phyloP scores from a whole-genome alignment of 64 coral and sea anemone species.

The Pachyseris speciosa region DNA sequence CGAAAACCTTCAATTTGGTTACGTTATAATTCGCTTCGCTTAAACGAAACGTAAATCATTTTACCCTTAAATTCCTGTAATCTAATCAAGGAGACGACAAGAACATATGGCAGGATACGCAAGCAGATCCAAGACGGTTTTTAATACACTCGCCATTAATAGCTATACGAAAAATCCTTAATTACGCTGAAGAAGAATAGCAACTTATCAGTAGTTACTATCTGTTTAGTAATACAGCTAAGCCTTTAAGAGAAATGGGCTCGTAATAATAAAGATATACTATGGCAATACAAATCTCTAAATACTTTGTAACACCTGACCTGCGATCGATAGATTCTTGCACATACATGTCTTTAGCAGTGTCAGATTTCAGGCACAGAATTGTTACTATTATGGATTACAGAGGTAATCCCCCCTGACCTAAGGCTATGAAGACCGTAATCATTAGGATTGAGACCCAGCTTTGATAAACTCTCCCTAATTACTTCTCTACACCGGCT shows the following conservation, averaged over 20 bases:
- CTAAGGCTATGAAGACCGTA: slow-evolving; percentile 64
- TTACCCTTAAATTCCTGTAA: neutral
- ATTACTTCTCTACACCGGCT: slow-evolving; percentile 66
- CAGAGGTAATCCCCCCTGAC: slow-evolving; percentile 44
- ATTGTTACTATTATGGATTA: slow-evolving; percentile 44
- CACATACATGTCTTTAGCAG: slow-evolving; percentile 66
- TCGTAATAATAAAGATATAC: no score
- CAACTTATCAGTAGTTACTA: neutral
- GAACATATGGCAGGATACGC: neutral
- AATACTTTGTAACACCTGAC: slow-evolving; percentile 13
- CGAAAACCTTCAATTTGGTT: neutral
- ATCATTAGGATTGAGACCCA: slow-evolving; percentile 49
- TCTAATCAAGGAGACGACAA: neutral
- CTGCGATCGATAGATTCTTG: slow-evolving; percentile 40
- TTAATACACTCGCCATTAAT: no score
- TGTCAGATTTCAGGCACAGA: slow-evolving; percentile 52
- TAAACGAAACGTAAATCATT: neutral
- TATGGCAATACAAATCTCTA: neutral
- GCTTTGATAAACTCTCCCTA: slow-evolving; percentile 31
- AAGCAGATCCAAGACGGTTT: neutral
- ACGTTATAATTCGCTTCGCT: neutral
- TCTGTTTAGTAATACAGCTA: no score
- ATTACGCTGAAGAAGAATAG: no score
- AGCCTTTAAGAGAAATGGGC: no score
- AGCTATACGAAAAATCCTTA: no score